These are phyloP conservation scores for Zaprionus taronus DNA, from an alignment of 1,140 invertebrate species.

Conservation along the genomic window DNA sequence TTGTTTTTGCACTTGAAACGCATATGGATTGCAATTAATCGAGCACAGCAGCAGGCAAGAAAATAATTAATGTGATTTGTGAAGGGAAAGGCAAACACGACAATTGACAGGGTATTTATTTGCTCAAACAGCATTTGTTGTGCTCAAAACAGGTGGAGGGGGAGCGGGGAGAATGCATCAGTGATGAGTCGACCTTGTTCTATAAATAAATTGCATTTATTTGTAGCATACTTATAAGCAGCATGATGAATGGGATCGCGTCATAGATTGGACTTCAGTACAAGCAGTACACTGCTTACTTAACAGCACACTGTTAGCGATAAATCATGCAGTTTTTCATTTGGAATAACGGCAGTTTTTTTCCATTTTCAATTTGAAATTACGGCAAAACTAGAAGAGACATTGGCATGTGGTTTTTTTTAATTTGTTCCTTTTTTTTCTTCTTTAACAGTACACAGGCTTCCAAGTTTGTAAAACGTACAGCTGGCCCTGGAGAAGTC, in stretches of 20 bases:
- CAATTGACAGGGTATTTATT: neutral
- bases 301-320: too few species aligned
- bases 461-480: too few species aligned
- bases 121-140: neutral
- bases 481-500: too few species aligned
- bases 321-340: too few species aligned
- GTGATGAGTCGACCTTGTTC: neutral
- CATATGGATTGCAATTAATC: constrained; percentile 39
- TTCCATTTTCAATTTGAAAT: too few species aligned
- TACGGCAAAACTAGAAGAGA: too few species aligned
- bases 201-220: neutral
- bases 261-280: too few species aligned
- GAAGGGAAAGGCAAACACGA: neutral
- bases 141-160: too few species aligned
- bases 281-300: neutral
- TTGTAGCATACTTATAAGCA: constrained; percentile 14
- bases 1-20: constrained; percentile 28
- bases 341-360: too few species aligned
- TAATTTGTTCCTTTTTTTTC: too few species aligned
- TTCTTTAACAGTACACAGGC: too few species aligned
- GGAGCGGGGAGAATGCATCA: neutral
- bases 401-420: too few species aligned
- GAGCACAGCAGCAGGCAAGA: constrained; percentile 4
- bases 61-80: constrained; percentile 31
- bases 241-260: neutral